Base-by-base conservation (phyloP, 2,797 vertebrate species). In the Uromys caudimaculatus region DNA sequence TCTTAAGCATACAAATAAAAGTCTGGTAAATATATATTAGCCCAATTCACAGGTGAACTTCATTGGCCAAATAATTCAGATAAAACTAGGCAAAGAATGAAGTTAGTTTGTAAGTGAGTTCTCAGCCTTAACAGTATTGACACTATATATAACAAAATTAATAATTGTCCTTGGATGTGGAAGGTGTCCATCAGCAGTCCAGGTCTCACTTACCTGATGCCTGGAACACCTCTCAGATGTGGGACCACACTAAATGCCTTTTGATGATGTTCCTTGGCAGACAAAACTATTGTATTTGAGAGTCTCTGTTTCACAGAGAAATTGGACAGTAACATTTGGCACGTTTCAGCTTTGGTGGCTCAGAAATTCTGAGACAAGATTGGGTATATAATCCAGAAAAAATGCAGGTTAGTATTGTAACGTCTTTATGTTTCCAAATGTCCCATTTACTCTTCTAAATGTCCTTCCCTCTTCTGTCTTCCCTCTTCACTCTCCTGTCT, bases 281-380 rank as follows among this genome's bases (percentile, higher is more conserved):
- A 77, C 38, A 58, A 75, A 67, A 23, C 21, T 2, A n/a, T 84
- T 14, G 9, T 0, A 4, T 52, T 89, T 14, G 71, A 44, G 8
- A 78, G 14, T 12, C 21, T 64, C 4, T 78, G 21, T 1, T 83
- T n/a, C 12, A 27, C 29, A 17, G 56, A 35, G 44, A 52, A 41
- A 62, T 11, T 50, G 32, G 67, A 8, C 5, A 58, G 44, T 54
- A 50, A 81, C 47, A 64, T 44, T 23, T 56, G 75, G 71, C 41
- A 82, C 16, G 0, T 14, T 81, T 95, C 3, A 91, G 32, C 47
- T 91, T 89, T 87, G n/a, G 38, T 76, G 50, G 85, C 50, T 89
- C n/a, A 86, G 60, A 93, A 93, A 90, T 92, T 86, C 44, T 60
- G 44, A n/a, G 24, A 64, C 41, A 82, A 56, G 69, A 87, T 89